Percentiles rank a stretch among this genome's conserved stretches.
Evolutionary conservation across 2,888 invertebrate genomes (phyloP).

Genomic region (Ashinkailepas kermadecensis): DNA sequence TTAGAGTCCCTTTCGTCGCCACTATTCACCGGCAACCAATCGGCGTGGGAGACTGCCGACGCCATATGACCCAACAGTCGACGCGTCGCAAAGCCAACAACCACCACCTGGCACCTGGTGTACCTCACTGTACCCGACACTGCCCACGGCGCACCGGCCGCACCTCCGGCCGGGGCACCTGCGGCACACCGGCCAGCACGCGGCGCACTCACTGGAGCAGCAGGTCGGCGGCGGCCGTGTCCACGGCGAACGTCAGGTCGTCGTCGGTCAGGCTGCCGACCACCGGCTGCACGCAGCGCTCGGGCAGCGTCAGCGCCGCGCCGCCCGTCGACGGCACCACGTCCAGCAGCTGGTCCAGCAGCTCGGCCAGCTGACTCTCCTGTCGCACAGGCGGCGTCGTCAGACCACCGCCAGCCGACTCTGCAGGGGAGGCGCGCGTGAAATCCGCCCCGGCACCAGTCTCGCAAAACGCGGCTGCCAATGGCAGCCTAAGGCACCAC

Average conservation of each 20-base stretch:
- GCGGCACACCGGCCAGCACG: not conserved
- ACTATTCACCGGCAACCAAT: too few relatives aligned
- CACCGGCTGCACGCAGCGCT: slow-evolving; percentile 12
- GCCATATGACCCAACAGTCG: too few relatives aligned
- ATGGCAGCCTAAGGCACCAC: too few relatives aligned
- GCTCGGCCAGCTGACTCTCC: slow-evolving; percentile 13
- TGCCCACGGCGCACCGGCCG: too few relatives aligned
- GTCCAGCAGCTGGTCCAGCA: slow-evolving; percentile 23
- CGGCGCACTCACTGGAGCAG: not conserved
- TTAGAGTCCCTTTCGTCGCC: too few relatives aligned
- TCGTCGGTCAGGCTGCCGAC: not conserved
- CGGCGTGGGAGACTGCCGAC: too few relatives aligned
- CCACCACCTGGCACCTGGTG: too few relatives aligned
- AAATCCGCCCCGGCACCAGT: too few relatives aligned
- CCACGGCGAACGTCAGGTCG: not conserved
- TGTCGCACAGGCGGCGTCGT: not conserved
- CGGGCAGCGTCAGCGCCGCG: not conserved
- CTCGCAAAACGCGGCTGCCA: too few relatives aligned
- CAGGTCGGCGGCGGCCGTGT: slow-evolving; percentile 19
- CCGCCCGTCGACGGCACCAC: not conserved
- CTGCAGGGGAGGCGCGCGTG: too few relatives aligned
- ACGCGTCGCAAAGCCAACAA: too few relatives aligned
- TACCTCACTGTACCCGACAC: too few relatives aligned
- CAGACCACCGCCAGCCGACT: not conserved
- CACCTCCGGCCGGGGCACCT: not conserved